Evolutionary conservation across 2,888 invertebrate species (phyloP).

Genomic region (Macrophya alboannulata): DNA sequence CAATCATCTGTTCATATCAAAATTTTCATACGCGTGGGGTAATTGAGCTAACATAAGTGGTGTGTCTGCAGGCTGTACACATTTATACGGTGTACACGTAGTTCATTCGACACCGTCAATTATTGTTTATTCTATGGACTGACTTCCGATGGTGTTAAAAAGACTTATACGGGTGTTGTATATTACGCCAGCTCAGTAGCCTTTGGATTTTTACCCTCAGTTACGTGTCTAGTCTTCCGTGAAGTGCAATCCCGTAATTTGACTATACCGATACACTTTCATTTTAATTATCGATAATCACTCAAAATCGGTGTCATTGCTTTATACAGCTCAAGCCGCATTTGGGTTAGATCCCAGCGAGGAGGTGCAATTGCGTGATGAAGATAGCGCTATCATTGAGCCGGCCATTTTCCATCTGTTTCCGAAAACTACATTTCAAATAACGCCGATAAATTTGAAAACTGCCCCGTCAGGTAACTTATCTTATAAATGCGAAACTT

Average conservation of each 20-base stretch:
- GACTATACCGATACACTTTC: not conserved
- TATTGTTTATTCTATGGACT: too few relatives aligned
- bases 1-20: not conserved
- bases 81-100: too few relatives aligned
- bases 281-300: not conserved
- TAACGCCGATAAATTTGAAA: not conserved
- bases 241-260: not conserved
- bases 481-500: not conserved
- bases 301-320: not conserved
- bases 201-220: not conserved
- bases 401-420: not conserved
- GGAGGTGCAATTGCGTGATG: constrained; percentile 3
- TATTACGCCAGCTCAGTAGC: not conserved
- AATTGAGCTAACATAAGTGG: not conserved
- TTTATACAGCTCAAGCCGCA: not conserved
- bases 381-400: not conserved
- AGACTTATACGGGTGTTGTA: not conserved
- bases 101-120: too few relatives aligned
- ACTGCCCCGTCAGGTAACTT: constrained; percentile 1
- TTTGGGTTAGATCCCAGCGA: not conserved
- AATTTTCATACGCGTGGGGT: too few relatives aligned
- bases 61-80: not conserved
- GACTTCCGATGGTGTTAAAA: not conserved
- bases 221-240: not conserved
- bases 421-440: not conserved